Conservation (phyloP, 2,888 invertebrate species). For the Cosmorhoe ocellata region DNA sequence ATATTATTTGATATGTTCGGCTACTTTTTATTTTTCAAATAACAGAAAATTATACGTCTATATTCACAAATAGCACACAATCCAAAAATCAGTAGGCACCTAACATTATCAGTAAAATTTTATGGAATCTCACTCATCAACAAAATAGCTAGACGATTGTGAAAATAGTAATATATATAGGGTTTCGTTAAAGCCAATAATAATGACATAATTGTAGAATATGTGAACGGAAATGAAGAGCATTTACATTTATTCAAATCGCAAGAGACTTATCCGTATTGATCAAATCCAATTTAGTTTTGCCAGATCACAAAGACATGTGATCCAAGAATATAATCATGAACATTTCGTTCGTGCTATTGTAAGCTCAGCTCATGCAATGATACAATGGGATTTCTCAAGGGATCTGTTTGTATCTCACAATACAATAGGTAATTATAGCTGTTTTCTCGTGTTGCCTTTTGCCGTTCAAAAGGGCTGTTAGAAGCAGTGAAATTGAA, state of each 20-base stretch:
- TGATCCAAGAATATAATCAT: constrained; percentile 1
- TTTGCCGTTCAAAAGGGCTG: constrained; percentile 5
- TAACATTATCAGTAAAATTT: too few relatives aligned
- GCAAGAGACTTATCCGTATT: too few relatives aligned
- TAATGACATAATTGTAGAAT: too few relatives aligned
- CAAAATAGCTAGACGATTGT: not conserved
- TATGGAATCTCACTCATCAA: too few relatives aligned
- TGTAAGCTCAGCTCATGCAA: not conserved
- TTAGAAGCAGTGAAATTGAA: constrained; percentile 2
- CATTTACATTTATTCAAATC: too few relatives aligned
- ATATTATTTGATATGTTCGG: constrained; percentile 16
- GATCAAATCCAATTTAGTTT: constrained; percentile 1
- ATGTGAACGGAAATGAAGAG: too few relatives aligned
- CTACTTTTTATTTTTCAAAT: not conserved
- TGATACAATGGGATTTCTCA: constrained; percentile 15
- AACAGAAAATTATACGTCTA: not conserved
- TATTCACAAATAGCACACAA: too few relatives aligned
- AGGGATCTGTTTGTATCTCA: constrained; percentile 8
- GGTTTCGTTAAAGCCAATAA: too few relatives aligned
- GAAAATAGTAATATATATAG: not conserved
- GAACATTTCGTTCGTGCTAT: not conserved
- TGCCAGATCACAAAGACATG: not conserved
- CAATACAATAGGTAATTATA: constrained; percentile 18
- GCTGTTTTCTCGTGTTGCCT: constrained; percentile 6
- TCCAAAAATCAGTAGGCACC: too few relatives aligned